Conservation (phyloP, 1,140 invertebrate genomes). For the Drosophila suzukii region DNA sequence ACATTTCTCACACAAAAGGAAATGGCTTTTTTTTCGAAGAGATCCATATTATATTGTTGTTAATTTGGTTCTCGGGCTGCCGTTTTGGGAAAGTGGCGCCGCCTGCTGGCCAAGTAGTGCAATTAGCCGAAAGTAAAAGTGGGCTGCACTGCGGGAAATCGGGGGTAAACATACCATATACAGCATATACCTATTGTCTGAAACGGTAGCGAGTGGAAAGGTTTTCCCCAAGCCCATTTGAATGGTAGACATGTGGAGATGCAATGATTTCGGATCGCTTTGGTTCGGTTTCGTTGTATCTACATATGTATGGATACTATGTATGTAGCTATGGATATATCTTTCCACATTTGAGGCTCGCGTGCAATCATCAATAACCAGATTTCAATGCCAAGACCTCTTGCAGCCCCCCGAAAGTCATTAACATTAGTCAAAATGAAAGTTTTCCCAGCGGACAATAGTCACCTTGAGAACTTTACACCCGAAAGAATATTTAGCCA, state of each 20-base stretch:
- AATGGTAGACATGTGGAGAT: conserved; percentile 28
- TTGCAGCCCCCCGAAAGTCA: conserved; percentile 28
- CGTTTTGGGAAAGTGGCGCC: conserved; percentile 62
- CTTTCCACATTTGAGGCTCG: conserved; percentile 25
- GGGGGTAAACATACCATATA: conserved; percentile 10
- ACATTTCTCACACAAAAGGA: conserved; percentile 24
- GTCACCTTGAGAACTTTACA: conserved; percentile 28
- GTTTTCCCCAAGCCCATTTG: conserved; percentile 44
- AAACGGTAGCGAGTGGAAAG: conserved; percentile 49
- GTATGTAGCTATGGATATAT: not conserved
- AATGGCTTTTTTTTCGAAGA: conserved; percentile 17
- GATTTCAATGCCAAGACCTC: conserved; percentile 47
- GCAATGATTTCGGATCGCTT: conserved; percentile 30
- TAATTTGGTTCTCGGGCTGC: conserved; percentile 15
- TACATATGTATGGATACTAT: not conserved
- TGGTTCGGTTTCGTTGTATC: conserved; percentile 1
- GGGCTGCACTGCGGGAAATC: conserved; percentile 30
- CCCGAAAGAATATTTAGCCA: not conserved
- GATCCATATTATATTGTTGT: conserved; percentile 41
- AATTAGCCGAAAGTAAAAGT: conserved; percentile 79
- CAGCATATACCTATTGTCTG: conserved; percentile 34
- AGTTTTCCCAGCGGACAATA: conserved; percentile 39
- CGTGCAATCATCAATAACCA: conserved; percentile 51
- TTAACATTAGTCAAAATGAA: conserved; percentile 42
- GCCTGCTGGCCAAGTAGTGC: conserved; percentile 67